Conservation (phyloP, 2,113 vertebrate genomes). For the Lipophrys pholis region DNA sequence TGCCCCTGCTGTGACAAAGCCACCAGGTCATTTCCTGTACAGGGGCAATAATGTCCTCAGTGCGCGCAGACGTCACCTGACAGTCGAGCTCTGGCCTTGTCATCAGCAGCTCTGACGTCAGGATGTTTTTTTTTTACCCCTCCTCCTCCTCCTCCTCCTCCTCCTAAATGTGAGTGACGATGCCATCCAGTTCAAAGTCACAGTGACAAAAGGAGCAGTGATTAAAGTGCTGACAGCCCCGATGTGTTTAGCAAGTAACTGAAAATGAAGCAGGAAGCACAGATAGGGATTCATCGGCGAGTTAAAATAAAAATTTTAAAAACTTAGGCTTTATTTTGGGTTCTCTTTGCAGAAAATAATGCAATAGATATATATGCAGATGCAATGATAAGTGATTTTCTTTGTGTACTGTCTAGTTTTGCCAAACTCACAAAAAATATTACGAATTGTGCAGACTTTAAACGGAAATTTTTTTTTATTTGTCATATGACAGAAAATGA, state of each 20-base stretch:
- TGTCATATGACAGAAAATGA: no score
- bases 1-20: slow-evolving; percentile 52
- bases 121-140: slow-evolving; percentile 48
- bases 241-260: slow-evolving; percentile 43
- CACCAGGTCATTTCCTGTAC: slow-evolving; percentile 66
- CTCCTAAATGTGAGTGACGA: slow-evolving; percentile 39
- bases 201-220: slow-evolving; percentile 15
- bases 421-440: no score
- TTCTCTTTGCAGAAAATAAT: not conserved
- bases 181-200: slow-evolving; percentile 22
- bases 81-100: slow-evolving; percentile 47
- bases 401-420: no score
- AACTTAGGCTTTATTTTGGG: no score
- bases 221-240: slow-evolving; percentile 41
- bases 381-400: no score
- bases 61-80: slow-evolving; percentile 10
- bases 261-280: slow-evolving; percentile 22
- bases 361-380: not conserved
- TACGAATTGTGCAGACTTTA: no score
- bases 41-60: slow-evolving; percentile 60
- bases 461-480: no score
- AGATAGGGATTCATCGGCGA: not conserved
- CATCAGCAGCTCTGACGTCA: slow-evolving; percentile 46
- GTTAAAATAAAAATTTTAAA: not conserved
- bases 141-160: not conserved